phyloP scores from a whole-genome alignment of 1,140 invertebrate species.

The Drosophila pseudoobscura region DNA sequence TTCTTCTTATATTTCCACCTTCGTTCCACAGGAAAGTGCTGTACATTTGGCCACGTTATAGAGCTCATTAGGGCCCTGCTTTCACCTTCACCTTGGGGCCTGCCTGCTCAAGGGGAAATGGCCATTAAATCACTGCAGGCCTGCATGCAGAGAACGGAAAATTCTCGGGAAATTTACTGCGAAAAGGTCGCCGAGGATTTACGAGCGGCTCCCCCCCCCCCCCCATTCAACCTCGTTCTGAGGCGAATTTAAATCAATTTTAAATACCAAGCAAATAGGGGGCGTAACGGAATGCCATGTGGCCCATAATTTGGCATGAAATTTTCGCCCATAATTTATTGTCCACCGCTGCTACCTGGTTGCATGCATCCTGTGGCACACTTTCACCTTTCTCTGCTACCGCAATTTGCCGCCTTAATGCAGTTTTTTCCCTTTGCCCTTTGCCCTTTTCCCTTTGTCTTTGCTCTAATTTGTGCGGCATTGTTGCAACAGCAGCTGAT shows the following conservation, averaged over 20 bases:
- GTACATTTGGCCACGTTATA: too few relatives aligned
- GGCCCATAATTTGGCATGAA: conserved; percentile 66
- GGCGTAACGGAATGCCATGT: conserved; percentile 54
- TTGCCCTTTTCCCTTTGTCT: conserved; percentile 40
- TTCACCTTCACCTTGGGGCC: conserved; percentile 25
- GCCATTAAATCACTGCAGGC: conserved; percentile 39
- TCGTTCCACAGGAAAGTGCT: too few relatives aligned
- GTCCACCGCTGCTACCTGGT: conserved; percentile 50
- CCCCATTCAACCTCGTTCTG: conserved; percentile 33
- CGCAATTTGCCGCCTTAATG: conserved; percentile 60
- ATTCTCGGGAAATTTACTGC: conserved; percentile 28
- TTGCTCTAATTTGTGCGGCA: conserved; percentile 57
- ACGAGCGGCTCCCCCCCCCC: conserved; percentile 39
- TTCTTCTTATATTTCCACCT: too few relatives aligned
- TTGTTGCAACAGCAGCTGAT: conserved; percentile 53
- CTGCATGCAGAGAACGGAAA: conserved; percentile 50
- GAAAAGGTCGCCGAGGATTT: conserved; percentile 52
- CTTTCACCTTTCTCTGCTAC: conserved; percentile 68
- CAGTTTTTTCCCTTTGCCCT: conserved; percentile 19
- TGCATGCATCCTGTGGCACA: conserved; percentile 40
- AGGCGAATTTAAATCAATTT: conserved; percentile 77
- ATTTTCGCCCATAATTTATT: conserved; percentile 73
- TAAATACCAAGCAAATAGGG: conserved; percentile 57
- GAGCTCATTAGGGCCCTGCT: too few relatives aligned
- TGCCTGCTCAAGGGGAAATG: conserved; percentile 13